Percentiles rank a stretch among this genome's conserved stretches.
Conservation (phyloP, 2,888 invertebrate species). For the Xanthia togata region DNA sequence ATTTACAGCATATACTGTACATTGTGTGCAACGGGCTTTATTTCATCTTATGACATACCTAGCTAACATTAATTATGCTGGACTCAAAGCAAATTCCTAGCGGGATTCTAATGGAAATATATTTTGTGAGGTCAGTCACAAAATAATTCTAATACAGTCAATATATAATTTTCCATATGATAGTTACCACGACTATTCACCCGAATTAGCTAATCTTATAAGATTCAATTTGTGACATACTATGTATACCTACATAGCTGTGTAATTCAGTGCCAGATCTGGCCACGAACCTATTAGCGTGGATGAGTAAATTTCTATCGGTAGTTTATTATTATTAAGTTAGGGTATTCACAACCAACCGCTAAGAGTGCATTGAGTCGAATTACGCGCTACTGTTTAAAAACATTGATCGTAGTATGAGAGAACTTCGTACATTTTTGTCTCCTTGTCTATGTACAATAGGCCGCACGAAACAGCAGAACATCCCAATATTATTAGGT, state of each 20-base stretch:
- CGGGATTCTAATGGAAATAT: neutral
- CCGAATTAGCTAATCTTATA: neutral
- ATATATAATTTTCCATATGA: neutral
- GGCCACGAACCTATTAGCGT: neutral
- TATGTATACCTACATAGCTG: neutral
- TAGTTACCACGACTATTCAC: neutral
- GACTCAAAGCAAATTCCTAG: too few species aligned
- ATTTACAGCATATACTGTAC: neutral
- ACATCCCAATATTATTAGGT: neutral
- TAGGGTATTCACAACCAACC: slow-evolving; percentile 15
- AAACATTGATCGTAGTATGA: neutral
- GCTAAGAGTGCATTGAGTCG: neutral
- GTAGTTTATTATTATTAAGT: neutral
- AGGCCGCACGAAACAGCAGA: neutral
- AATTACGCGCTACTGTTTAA: neutral
- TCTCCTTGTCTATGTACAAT: slow-evolving; percentile 1
- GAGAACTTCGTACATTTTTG: neutral
- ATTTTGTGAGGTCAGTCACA: neutral
- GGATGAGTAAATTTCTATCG: neutral
- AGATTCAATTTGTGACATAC: neutral
- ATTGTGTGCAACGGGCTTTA: neutral
- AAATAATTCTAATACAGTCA: neutral
- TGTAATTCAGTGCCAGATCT: neutral
- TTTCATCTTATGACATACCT: neutral
- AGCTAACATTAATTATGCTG: neutral